Base-by-base conservation (phyloP, 1,140 invertebrate species). In the Samia ricini region DNA sequence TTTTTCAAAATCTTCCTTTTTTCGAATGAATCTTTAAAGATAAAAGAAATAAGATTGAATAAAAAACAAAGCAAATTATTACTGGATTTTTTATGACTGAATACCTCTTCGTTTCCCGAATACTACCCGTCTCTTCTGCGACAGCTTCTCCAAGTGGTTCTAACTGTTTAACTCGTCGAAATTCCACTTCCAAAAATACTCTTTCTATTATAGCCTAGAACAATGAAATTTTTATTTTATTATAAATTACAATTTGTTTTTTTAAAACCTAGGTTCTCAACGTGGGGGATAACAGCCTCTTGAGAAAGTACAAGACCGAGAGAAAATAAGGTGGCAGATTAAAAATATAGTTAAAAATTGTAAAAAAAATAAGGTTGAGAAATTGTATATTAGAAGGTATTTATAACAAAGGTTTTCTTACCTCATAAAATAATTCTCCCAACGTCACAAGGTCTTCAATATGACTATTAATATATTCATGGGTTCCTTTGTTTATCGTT, bases 381-480 rank as follows among this genome's bases (percentile, higher is more conserved):
- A n/a, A n/a, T n/a, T n/a, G n/a, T 54, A 21, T 54, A 22, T 10
- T 48, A 42, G 12, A 42, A 4, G n/a, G 4, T 4, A 42, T 42
- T 5, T 15, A 15, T 42, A 12, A 42, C n/a, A 15, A 42, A 42
- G n/a, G 33, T 18, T 42, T 36, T 66, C 55, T 64, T 60, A 83
- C 86, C 68, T 80, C 77, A 18, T 70, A 74, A 26, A 88, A 60
- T 15, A 66, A 15, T 8, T 87, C 73, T 64, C 76, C 84, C 10
- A 88, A 50, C 12, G 49, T 63, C 29, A 64, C 23, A 4, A 85
- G 66, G 61, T 89, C 73, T 72, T 87, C 84, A 57, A 85, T 76
- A 61, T 89, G 87, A 0, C 71, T 63, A n/a, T 81, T 42, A n/a
- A 89, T 71, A 65, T 85, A 89, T 61, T 80, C 80, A 56, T 77